phyloP scores from a whole-genome alignment of 2,888 invertebrate genomes.

The Drosophila pseudotakahashii region DNA sequence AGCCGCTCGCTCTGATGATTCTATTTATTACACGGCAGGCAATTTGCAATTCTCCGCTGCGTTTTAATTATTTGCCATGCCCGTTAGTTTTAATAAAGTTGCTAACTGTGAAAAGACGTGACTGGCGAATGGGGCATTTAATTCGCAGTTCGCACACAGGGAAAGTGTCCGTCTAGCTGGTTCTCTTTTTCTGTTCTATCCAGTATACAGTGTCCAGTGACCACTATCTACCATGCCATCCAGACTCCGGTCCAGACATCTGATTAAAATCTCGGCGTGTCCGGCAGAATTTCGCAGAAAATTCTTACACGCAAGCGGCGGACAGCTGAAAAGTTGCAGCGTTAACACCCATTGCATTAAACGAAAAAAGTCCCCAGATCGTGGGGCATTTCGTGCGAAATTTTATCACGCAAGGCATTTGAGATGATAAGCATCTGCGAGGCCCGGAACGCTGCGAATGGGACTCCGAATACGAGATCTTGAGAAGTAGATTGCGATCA shows the following conservation, averaged over 20 bases:
- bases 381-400: slow-evolving; percentile 60
- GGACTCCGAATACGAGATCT: slow-evolving; percentile 37
- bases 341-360: slow-evolving; percentile 64
- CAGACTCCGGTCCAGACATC: slow-evolving; percentile 49
- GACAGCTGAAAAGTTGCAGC: slow-evolving; percentile 73
- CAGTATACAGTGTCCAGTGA: too few relatives aligned
- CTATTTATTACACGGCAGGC: slow-evolving; percentile 72
- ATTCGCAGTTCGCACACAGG: slow-evolving; percentile 59
- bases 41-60: slow-evolving; percentile 68
- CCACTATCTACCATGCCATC: slow-evolving; percentile 11
- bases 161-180: slow-evolving; percentile 63
- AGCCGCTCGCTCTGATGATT: slow-evolving; percentile 60
- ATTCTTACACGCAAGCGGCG: slow-evolving; percentile 76
- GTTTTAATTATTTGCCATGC: slow-evolving; percentile 72
- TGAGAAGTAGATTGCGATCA: slow-evolving; percentile 27
- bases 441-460: background rate
- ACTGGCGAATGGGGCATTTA: slow-evolving; percentile 72
- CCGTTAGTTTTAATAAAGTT: slow-evolving; percentile 79
- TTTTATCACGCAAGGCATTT: slow-evolving; percentile 75
- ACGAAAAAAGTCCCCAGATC: slow-evolving; percentile 11
- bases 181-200: background rate
- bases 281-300: slow-evolving; percentile 66
- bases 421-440: slow-evolving; percentile 63
- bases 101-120: slow-evolving; percentile 78
- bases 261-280: slow-evolving; percentile 70